A percentile compares a stretch with the other conserved stretches of the same genome.
These are phyloP conservation scores for Lissonota sp. DNA, from an alignment of 2,888 invertebrate genomes.

Conservation along the genomic window DNA sequence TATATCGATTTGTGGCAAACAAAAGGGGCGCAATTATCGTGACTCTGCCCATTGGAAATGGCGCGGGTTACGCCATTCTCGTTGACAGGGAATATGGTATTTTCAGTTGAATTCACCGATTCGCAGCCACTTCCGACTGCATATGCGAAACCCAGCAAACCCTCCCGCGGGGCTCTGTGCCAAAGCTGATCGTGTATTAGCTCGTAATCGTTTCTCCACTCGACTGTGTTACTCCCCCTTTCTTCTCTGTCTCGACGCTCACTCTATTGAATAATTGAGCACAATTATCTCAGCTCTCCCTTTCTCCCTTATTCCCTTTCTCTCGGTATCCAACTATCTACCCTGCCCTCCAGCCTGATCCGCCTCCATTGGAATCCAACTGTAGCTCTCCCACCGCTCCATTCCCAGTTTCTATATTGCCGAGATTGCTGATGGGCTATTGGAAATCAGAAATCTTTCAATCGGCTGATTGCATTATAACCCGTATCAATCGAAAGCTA, in stretches of 20 bases:
- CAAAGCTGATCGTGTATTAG: slow-evolving; percentile 44
- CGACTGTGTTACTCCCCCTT: slow-evolving; percentile 22
- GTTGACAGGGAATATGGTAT: neutral
- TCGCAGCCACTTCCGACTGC: slow-evolving; percentile 1
- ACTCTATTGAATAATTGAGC: slow-evolving; percentile 50
- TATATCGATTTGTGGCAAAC: no score
- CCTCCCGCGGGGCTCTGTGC: slow-evolving; percentile 39
- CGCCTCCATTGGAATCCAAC: neutral
- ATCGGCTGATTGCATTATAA: no score
- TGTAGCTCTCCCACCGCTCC: neutral
- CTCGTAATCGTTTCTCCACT: slow-evolving; percentile 42
- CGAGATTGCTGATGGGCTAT: neutral
- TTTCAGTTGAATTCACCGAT: slow-evolving; percentile 25
- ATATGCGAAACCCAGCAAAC: slow-evolving; percentile 7
- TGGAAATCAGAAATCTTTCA: no score
- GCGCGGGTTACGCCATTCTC: no score
- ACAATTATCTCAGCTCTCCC: slow-evolving; percentile 29
- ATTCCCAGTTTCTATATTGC: neutral
- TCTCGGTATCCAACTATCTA: neutral
- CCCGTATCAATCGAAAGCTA: no score
- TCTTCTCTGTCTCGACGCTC: slow-evolving; percentile 6
- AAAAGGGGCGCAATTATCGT: no score
- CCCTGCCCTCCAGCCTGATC: no score
- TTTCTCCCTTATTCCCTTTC: neutral
- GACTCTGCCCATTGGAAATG: no score